Evolutionary conservation across 2,113 vertebrate species (phyloP), one percentile per base, ranked within the genome.

Genomic region (Uria lomvia): DNA sequence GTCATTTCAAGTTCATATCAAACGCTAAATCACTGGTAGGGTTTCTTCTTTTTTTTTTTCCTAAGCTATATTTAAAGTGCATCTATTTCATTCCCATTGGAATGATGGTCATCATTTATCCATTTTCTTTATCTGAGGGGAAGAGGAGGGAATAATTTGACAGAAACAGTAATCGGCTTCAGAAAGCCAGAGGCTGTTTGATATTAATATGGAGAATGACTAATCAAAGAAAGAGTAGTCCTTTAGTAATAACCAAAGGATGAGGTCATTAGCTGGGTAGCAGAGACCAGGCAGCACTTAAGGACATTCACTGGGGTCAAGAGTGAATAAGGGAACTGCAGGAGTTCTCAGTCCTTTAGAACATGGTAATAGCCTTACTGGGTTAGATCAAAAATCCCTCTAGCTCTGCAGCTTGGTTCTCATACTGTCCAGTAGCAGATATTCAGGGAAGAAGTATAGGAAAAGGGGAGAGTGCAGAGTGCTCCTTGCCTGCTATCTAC

Each of bases 1-100:
- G 93, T 98, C 87, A 97, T 97, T 98, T 97, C 89, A 96, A 97
- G 94, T 97, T 97, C 90, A 91, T 96, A 96, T 96, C 56, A 90
- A 93, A 93, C 4, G 3, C 84, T 96, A 96, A 96, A 60, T 97
- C 91, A 93, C 58, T 97, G 32, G 9, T 81, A 92, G 94, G 26
- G 15, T 80, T 88, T 87, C 12, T 80, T 63, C 73, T 89, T 96
- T 11, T 26, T 0, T 32, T 45, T 56, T 40, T 23, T 16, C 38
- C 75, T 67, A 95, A 96, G 84, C 88, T 88, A 50, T 96, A 96
- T 97, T 97, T 98, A 95, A 95, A 96, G 94, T 77, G 21, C 67
- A 81, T 96, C 66, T 74, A 71, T 96, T 97, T 90, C 77, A 91
- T 91, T 96, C 92, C 84, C 83, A 71, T 84, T 95, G 92, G 65